These are phyloP conservation scores for Colinus virginianus DNA, from an alignment of 2,113 vertebrate species.

Conservation along the genomic window DNA sequence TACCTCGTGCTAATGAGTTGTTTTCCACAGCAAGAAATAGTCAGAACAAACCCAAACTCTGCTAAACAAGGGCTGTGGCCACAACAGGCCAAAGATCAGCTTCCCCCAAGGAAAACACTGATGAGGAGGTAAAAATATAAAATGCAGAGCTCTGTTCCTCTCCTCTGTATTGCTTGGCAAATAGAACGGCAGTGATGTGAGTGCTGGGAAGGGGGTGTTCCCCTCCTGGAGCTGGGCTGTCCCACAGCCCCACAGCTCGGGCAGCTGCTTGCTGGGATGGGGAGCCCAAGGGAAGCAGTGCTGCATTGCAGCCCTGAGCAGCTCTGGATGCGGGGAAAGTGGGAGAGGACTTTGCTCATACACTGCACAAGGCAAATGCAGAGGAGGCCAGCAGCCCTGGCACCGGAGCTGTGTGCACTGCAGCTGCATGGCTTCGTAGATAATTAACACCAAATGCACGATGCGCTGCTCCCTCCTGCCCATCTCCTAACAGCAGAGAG, in stretches of 20 bases:
- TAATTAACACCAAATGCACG: background rate
- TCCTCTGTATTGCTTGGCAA: background rate
- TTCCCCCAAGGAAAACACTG: fast-evolving
- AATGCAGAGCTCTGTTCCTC: background rate
- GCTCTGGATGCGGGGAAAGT: background rate
- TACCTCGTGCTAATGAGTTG: conserved; percentile 58
- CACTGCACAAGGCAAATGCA: background rate
- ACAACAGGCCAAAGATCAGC: conserved; percentile 26
- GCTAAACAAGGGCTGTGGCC: conserved; percentile 42
- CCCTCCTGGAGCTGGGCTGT: background rate
- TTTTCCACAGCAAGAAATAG: conserved; percentile 33
- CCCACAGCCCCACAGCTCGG: fast-evolving
- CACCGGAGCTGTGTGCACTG: fast-evolving
- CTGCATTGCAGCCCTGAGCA: fast-evolving
- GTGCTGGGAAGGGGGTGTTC: fast-evolving
- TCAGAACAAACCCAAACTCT: conserved; percentile 10
- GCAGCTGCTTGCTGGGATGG: fast-evolving
- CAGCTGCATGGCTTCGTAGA: background rate
- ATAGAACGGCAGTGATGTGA: fast-evolving
- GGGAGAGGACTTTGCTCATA: background rate
- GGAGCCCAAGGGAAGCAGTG: background rate
- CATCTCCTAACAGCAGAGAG: background rate
- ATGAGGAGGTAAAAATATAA: background rate
- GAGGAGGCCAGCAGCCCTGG: background rate
- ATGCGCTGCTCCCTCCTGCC: background rate